phyloP scores from a whole-genome alignment of 2,113 vertebrate genomes.

The Oncorhynchus clarkii region DNA sequence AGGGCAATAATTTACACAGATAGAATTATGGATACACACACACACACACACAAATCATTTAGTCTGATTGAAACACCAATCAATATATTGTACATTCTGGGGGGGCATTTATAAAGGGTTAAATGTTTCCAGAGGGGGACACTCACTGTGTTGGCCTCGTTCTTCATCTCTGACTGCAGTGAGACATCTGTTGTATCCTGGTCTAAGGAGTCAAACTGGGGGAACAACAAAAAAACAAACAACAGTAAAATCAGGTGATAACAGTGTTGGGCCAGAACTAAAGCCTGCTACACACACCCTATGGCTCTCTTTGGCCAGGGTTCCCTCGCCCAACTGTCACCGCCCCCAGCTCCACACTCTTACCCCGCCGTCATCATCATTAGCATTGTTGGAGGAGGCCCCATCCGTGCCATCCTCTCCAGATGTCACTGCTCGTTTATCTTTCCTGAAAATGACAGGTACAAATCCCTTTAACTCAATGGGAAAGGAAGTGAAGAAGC shows the following conservation, averaged over 20 bases:
- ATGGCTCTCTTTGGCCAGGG: neutral
- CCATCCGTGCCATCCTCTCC: constrained; percentile 30
- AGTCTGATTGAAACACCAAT: constrained; percentile 55
- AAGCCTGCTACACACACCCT: neutral
- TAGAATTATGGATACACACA: neutral
- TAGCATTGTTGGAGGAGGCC: neutral
- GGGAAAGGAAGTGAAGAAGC: neutral
- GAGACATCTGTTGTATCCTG: constrained; percentile 51
- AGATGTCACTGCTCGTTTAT: constrained; percentile 60
- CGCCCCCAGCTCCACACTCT: neutral
- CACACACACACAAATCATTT: neutral
- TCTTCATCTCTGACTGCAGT: constrained; percentile 56
- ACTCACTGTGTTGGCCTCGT: constrained; percentile 29
- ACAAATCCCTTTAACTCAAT: too few relatives aligned
- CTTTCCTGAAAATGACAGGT: constrained; percentile 39
- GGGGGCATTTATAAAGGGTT: neutral
- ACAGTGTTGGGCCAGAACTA: too few relatives aligned
- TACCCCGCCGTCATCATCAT: constrained; percentile 63
- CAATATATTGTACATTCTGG: neutral
- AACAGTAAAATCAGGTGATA: too few relatives aligned
- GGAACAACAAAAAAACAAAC: neutral
- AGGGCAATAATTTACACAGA: neutral
- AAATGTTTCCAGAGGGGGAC: neutral
- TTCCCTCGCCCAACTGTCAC: too few relatives aligned
- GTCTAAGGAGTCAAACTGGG: constrained; percentile 76